Evolutionary conservation across 1,140 invertebrate genomes (phyloP).

Genomic region (Drosophila orosa): DNA sequence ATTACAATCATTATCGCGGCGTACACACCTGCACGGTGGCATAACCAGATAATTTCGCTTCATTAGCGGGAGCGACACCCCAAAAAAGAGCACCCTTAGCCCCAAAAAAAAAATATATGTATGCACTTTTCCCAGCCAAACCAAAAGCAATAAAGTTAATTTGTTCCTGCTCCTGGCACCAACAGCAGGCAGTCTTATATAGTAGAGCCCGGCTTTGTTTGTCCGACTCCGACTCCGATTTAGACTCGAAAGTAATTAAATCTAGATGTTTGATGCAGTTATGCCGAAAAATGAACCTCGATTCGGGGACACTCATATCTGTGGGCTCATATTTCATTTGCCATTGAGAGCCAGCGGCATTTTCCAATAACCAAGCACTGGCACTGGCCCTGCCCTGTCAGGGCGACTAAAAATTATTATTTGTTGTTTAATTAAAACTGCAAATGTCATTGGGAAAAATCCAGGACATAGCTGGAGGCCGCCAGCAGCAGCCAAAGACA

Average conservation of each 20-base stretch:
- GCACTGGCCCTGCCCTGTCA: not conserved
- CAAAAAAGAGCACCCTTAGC: not conserved
- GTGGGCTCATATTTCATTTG: conserved; percentile 34
- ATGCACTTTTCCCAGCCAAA: conserved; percentile 7
- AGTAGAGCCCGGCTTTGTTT: conserved; percentile 5
- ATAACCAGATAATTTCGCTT: conserved; percentile 72
- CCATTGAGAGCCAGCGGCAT: conserved; percentile 12
- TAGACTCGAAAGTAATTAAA: conserved; percentile 55
- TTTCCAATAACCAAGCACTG: conserved; percentile 7
- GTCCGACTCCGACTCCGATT: conserved; percentile 13
- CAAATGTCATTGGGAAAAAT: conserved; percentile 76
- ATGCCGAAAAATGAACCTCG: conserved; percentile 25
- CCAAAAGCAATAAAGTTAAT: conserved; percentile 67
- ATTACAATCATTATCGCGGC: conserved; percentile 79
- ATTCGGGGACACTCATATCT: not conserved
- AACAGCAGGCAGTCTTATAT: not conserved
- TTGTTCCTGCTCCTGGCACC: conserved; percentile 18
- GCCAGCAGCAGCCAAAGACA: conserved; percentile 29
- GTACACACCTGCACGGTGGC: conserved; percentile 48
- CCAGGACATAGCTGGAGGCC: conserved; percentile 47
- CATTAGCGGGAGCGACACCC: conserved; percentile 55
- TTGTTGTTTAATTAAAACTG: conserved; percentile 79
- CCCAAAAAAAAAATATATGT: conserved; percentile 11
- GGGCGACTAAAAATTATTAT: conserved; percentile 52
- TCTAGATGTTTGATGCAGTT: conserved; percentile 42